Conservation (phyloP, 2,888 invertebrate species). For the Metellina segmentata region DNA sequence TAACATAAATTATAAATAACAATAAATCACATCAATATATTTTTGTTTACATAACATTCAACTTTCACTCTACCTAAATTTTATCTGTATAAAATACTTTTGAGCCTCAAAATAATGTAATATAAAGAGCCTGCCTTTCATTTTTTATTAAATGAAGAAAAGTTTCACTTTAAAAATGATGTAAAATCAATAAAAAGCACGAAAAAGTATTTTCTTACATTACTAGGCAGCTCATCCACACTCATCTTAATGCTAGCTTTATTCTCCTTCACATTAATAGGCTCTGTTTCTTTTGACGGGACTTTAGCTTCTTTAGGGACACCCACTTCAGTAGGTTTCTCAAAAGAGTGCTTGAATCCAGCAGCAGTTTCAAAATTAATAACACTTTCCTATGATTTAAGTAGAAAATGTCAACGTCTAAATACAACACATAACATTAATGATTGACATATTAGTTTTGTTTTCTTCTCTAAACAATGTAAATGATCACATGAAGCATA, state of each 20-base stretch:
- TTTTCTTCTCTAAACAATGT: no score
- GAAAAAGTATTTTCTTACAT: conserved; percentile 30
- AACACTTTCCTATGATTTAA: conserved; percentile 34
- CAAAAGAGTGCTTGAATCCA: conserved; percentile 14
- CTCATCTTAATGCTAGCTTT: conserved; percentile 24
- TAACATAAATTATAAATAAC: no score
- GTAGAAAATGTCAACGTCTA: not conserved
- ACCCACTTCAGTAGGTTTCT: conserved; percentile 30
- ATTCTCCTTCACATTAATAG: conserved; percentile 8
- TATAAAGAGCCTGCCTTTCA: no score
- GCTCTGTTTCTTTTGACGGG: not conserved
- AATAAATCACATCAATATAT: no score
- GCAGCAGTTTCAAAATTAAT: conserved; percentile 35
- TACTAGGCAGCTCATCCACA: conserved; percentile 65
- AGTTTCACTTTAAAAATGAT: not conserved
- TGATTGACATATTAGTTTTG: no score
- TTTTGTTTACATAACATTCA: no score
- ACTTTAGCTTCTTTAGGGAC: not conserved
- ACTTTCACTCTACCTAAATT: no score
- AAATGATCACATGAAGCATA: no score
- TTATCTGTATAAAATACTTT: no score
- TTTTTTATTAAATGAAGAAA: not conserved
- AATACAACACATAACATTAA: no score
- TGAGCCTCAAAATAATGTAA: no score
- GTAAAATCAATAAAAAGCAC: not conserved